These are phyloP conservation scores for Drosophila kanekoi DNA, from an alignment of 2,888 invertebrate species.

Conservation along the genomic window DNA sequence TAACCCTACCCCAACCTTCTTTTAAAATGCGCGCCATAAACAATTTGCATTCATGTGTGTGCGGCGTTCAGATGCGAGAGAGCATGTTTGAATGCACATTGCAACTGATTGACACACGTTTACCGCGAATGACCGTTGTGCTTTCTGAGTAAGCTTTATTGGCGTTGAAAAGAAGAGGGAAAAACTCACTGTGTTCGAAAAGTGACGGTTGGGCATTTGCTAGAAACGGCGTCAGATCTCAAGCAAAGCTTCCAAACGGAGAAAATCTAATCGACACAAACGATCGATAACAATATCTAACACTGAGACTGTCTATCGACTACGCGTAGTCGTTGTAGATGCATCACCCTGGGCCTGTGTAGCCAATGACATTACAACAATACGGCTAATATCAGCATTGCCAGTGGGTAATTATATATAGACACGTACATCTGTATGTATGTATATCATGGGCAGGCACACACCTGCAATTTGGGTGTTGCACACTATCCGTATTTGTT, in stretches of 20 bases:
- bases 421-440: not conserved
- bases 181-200: conserved; percentile 18
- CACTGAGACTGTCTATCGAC: conserved; percentile 24
- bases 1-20: conserved; percentile 66
- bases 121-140: conserved; percentile 30
- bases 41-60: conserved; percentile 46
- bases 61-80: conserved; percentile 20
- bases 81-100: conserved; percentile 55
- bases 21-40: conserved; percentile 73
- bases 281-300: conserved; percentile 42
- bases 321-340: conserved; percentile 15
- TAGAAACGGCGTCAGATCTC: conserved; percentile 27
- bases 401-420: conserved; percentile 1
- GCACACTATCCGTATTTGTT: conserved; percentile 15
- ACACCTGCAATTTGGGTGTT: conserved; percentile 21
- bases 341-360: conserved; percentile 2
- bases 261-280: conserved; percentile 22
- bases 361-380: conserved; percentile 26
- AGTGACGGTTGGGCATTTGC: too few species aligned
- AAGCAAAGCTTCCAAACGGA: conserved; percentile 34
- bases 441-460: conserved; percentile 23
- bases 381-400: conserved; percentile 27
- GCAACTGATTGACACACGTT: conserved; percentile 40
- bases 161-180: conserved; percentile 30
- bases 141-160: conserved; percentile 47